Evolutionary conservation across 2,888 invertebrate species (phyloP).

Genomic region (Phyto melanocephala): DNA sequence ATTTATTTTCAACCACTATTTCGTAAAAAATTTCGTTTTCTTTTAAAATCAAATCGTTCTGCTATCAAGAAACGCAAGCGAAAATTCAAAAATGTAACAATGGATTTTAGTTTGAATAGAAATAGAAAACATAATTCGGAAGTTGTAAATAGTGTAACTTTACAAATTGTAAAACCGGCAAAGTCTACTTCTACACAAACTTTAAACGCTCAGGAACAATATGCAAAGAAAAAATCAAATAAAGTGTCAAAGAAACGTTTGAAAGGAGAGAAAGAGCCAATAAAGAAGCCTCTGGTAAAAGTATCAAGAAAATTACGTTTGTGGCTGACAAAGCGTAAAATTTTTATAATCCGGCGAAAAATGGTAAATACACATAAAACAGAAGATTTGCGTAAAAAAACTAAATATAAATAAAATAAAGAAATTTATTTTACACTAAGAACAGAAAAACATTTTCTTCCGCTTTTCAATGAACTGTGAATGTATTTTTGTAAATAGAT

Average conservation of each 20-base stretch:
- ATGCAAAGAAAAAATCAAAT: neutral
- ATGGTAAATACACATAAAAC: slow-evolving; percentile 51
- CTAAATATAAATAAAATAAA: neutral
- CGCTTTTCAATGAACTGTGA: slow-evolving; percentile 41
- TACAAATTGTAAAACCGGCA: neutral
- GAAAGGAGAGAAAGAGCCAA: neutral
- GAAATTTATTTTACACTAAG: neutral
- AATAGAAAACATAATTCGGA: neutral
- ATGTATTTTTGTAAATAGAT: too few species aligned
- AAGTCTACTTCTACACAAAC: neutral
- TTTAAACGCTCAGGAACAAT: neutral
- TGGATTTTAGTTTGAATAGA: neutral
- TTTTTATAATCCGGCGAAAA: slow-evolving; percentile 70
- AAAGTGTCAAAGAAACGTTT: neutral
- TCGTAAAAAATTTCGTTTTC: slow-evolving; percentile 64
- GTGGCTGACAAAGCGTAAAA: slow-evolving; percentile 72
- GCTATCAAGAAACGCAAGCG: slow-evolving; percentile 31
- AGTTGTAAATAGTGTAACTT: neutral
- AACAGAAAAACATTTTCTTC: slow-evolving; percentile 20
- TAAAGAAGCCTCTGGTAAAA: slow-evolving; percentile 58
- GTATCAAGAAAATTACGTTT: slow-evolving; percentile 70
- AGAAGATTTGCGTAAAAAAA: neutral
- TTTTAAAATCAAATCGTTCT: slow-evolving; percentile 39
- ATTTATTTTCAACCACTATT: slow-evolving; percentile 75
- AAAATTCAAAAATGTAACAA: neutral